These are phyloP conservation scores for Sphecodes monilicornis DNA, from an alignment of 2,888 invertebrate species.

Conservation along the genomic window DNA sequence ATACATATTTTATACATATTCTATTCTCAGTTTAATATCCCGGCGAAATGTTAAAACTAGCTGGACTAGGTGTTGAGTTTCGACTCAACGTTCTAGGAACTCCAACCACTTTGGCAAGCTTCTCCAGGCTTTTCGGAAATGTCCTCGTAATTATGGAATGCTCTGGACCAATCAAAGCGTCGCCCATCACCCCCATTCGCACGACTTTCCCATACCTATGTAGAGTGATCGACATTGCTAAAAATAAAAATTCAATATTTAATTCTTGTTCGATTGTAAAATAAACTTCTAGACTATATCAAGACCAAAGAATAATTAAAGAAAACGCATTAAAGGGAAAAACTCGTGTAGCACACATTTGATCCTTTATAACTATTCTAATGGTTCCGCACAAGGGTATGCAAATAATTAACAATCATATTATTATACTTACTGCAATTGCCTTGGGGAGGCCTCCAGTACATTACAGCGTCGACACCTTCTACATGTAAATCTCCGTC, in stretches of 20 bases:
- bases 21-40: constrained; percentile 68
- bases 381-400: no score
- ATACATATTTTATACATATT: no score
- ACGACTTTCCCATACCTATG: constrained; percentile 89
- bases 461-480: constrained; percentile 87
- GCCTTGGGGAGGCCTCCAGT: constrained; percentile 91
- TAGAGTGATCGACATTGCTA: constrained; percentile 90
- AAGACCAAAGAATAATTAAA: neutral
- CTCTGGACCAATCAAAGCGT: constrained; percentile 89
- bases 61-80: constrained; percentile 75
- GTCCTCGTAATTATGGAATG: constrained; percentile 84
- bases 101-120: constrained; percentile 78
- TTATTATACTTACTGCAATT: constrained; percentile 88
- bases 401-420: neutral
- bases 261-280: neutral
- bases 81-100: constrained; percentile 72
- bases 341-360: no score
- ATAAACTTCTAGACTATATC: neutral
- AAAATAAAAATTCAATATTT: constrained; percentile 72
- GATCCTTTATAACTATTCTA: no score
- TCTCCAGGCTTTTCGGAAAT: constrained; percentile 78
- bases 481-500: constrained; percentile 89
- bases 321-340: no score
- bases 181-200: constrained; percentile 89
- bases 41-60: constrained; percentile 75